phyloP scores from a whole-genome alignment of 2,113 vertebrate species.

The Corythoichthys haematopterus region DNA sequence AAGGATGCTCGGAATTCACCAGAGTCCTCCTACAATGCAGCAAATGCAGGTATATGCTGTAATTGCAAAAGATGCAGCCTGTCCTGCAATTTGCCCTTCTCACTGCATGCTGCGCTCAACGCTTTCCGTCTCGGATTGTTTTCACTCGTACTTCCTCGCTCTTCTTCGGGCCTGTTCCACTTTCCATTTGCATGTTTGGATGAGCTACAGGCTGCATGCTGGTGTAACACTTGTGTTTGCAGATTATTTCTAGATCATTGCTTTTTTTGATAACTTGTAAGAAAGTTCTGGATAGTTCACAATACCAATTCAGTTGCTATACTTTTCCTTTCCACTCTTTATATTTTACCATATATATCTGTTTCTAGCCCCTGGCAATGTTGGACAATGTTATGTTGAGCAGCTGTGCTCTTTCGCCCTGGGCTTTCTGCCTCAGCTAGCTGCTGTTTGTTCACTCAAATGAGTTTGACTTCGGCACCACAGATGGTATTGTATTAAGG shows the following conservation, averaged over 20 bases:
- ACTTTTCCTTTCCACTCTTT: conserved; percentile 21
- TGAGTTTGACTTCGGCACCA: conserved; percentile 24
- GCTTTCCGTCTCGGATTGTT: conserved; percentile 14
- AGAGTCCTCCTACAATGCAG: conserved; percentile 28
- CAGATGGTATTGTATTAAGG: conserved; percentile 22
- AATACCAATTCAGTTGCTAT: neutral
- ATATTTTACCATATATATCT: conserved; percentile 15
- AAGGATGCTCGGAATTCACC: conserved; percentile 28
- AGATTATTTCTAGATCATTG: conserved; percentile 8
- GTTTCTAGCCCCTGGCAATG: conserved; percentile 14
- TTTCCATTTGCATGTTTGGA: conserved; percentile 52
- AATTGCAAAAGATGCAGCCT: conserved; percentile 24
- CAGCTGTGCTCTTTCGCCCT: conserved; percentile 48
- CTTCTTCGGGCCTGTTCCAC: conserved; percentile 43
- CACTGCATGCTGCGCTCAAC: conserved; percentile 33
- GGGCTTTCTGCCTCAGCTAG: conserved; percentile 20
- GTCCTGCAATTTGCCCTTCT: conserved; percentile 32
- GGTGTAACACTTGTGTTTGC: conserved; percentile 17
- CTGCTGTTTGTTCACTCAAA: conserved; percentile 35
- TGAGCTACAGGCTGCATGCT: conserved; percentile 31
- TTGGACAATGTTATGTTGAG: conserved; percentile 32
- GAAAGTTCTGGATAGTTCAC: neutral
- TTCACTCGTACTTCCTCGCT: conserved; percentile 42
- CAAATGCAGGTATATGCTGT: conserved; percentile 7
- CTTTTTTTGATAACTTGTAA: conserved; percentile 6